A percentile compares a stretch with the other conserved stretches of the same genome.
These are phyloP conservation scores for Gallinago stenura DNA, from an alignment of 2,797 vertebrate genomes.

Conservation along the genomic window DNA sequence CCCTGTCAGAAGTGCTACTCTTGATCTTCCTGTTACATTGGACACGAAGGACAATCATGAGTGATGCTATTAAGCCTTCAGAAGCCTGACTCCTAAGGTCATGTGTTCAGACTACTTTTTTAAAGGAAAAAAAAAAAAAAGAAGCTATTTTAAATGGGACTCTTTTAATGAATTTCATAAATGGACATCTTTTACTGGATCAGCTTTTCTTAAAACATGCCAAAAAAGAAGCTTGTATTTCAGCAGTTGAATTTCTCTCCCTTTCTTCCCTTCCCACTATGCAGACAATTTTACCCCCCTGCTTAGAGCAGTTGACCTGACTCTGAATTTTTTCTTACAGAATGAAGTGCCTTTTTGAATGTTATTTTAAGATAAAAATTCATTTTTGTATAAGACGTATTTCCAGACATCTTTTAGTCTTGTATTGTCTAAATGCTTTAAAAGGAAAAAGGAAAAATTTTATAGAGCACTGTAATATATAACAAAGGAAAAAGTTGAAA, in stretches of 20 bases:
- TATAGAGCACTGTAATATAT: constrained; percentile 84
- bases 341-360: constrained; percentile 99
- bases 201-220: constrained; percentile 85
- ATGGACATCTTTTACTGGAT: constrained; percentile 81
- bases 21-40: constrained; percentile 73
- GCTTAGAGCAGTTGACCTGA: constrained; percentile 88
- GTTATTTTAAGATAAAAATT: constrained; percentile 91
- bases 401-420: constrained; percentile 90
- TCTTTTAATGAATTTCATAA: constrained; percentile 85
- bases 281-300: constrained; percentile 84
- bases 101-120: constrained; percentile 74
- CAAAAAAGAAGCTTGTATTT: constrained; percentile 82
- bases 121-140: constrained; percentile 66
- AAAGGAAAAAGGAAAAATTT: constrained; percentile 83
- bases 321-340: constrained; percentile 91
- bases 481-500: constrained; percentile 60
- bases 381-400: constrained; percentile 92
- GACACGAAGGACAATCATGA: constrained; percentile 72
- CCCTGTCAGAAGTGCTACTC: constrained; percentile 59
- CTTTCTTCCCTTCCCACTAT: constrained; percentile 83
- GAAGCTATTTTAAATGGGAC: constrained; percentile 82
- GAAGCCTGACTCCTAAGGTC: constrained; percentile 68
- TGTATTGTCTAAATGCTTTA: constrained; percentile 91
- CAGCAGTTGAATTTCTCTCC: constrained; percentile 74
- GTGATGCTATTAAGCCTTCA: constrained; percentile 68